These are phyloP conservation scores for Podotricha telesiphe DNA, from an alignment of 2,888 invertebrate species.

Conservation along the genomic window DNA sequence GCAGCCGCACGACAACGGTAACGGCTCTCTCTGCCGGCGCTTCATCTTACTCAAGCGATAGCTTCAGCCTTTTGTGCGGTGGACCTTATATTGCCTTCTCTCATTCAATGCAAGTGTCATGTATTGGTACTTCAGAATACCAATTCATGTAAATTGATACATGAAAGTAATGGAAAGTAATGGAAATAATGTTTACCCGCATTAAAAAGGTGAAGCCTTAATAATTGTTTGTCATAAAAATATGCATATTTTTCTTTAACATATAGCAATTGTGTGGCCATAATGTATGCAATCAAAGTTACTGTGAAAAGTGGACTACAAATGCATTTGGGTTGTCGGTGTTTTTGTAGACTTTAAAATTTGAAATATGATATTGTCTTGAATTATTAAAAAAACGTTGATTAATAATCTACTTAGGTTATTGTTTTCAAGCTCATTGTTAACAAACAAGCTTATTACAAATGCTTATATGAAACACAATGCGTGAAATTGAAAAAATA, in stretches of 20 bases:
- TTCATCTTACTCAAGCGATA: not conserved
- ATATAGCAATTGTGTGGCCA: not conserved
- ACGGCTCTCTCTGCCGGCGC: slow-evolving; percentile 41
- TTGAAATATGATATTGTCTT: too few relatives aligned
- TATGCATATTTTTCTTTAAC: slow-evolving; percentile 18
- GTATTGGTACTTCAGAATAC: too few relatives aligned
- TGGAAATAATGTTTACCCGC: not conserved
- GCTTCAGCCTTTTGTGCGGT: not conserved
- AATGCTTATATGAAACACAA: too few relatives aligned
- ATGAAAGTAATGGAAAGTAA: too few relatives aligned
- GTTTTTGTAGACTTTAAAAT: too few relatives aligned
- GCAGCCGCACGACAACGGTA: slow-evolving; percentile 75
- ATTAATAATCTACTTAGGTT: too few relatives aligned
- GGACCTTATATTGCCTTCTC: not conserved
- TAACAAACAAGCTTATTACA: too few relatives aligned
- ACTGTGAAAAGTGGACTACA: not conserved
- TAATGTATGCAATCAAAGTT: not conserved
- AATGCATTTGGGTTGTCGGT: not conserved
- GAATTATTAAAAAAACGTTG: too few relatives aligned
- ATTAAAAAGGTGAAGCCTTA: not conserved
- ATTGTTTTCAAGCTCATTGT: too few relatives aligned
- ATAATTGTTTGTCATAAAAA: slow-evolving; percentile 1
- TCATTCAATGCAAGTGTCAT: too few relatives aligned
- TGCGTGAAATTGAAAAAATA: too few relatives aligned
- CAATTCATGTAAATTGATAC: too few relatives aligned